These are phyloP conservation scores for Orientallactaga bullata DNA, from an alignment of 2,113 vertebrate species.

Conservation along the genomic window DNA sequence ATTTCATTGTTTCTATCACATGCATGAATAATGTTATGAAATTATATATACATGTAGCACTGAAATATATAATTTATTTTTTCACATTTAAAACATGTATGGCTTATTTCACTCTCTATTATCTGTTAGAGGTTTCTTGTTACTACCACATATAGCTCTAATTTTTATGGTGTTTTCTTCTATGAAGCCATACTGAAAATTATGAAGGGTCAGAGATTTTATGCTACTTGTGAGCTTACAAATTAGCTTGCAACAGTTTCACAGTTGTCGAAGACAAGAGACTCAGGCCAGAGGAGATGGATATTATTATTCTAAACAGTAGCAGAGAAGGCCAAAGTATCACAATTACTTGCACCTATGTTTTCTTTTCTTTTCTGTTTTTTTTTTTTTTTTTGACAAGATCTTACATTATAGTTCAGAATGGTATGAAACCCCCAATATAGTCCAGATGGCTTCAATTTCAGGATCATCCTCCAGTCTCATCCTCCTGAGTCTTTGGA, in stretches of 20 bases:
- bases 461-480: too few relatives aligned
- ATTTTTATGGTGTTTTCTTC: neutral
- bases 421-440: too few relatives aligned
- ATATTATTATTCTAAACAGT: neutral
- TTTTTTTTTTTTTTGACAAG: too few relatives aligned
- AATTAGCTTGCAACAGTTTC: neutral
- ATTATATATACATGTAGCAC: neutral
- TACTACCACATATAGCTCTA: neutral
- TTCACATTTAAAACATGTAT: fast-evolving
- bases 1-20: neutral
- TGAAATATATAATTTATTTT: neutral
- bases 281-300: neutral
- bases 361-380: neutral
- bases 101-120: neutral
- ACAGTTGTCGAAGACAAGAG: neutral
- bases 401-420: too few relatives aligned
- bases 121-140: neutral
- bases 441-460: too few relatives aligned
- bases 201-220: neutral
- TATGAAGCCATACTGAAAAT: neutral
- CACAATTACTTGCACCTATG: neutral
- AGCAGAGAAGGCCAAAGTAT: neutral
- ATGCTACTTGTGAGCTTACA: neutral
- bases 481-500: too few relatives aligned
- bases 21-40: neutral